phyloP scores from a whole-genome alignment of 2,888 invertebrate genomes.

The Drosophila ustulata region DNA sequence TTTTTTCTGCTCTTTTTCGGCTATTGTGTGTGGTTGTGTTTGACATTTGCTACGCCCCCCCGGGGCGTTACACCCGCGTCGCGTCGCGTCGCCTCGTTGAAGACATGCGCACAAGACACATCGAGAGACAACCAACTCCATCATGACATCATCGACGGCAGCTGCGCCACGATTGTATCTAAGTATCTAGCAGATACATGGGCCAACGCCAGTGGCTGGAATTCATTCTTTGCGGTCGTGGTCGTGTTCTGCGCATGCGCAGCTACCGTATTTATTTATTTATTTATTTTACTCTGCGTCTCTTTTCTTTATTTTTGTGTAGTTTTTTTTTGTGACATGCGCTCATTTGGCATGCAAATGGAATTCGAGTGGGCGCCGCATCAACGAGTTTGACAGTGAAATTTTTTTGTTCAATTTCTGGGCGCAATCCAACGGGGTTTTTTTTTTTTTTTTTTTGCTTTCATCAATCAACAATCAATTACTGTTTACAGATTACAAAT shows the following conservation, averaged over 20 bases:
- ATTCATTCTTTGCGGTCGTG: conserved; percentile 42
- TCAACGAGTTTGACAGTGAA: conserved; percentile 55
- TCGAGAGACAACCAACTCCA: conserved; percentile 29
- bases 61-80: conserved; percentile 60
- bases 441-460: conserved; percentile 9
- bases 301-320: conserved; percentile 7
- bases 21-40: conserved; percentile 40
- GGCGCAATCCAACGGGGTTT: conserved; percentile 28
- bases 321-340: conserved; percentile 42
- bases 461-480: conserved; percentile 51
- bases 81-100: conserved; percentile 29
- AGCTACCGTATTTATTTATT: conserved; percentile 62
- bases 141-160: conserved; percentile 57
- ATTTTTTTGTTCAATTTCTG: conserved; percentile 27
- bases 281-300: conserved; percentile 5
- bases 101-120: conserved; percentile 28
- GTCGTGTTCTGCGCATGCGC: conserved; percentile 70
- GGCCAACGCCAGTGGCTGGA: conserved; percentile 20
- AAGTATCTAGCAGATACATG: conserved; percentile 55
- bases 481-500: conserved; percentile 32
- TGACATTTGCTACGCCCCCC: conserved; percentile 77
- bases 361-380: conserved; percentile 60
- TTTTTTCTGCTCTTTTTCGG: conserved; percentile 11
- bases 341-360: conserved; percentile 64
- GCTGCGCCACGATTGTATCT: conserved; percentile 54